Evolutionary conservation across 2,888 invertebrate genomes (phyloP).

Genomic region (Drosophila subquinaria): DNA sequence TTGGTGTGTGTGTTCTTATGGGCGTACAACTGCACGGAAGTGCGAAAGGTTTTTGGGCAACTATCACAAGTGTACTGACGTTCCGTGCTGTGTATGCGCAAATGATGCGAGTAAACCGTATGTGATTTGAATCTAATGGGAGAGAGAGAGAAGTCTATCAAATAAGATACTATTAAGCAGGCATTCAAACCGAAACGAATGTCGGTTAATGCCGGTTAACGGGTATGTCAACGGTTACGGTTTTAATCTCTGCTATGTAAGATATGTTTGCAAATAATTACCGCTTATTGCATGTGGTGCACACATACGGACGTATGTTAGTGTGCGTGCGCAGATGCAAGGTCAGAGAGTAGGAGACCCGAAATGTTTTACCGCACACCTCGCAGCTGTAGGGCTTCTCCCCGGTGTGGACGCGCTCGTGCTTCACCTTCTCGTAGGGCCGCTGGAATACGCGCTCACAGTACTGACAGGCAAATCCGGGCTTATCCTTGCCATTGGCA

Average conservation of each 20-base stretch:
- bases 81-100: constrained; percentile 91
- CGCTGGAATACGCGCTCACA: constrained; percentile 90
- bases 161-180: neutral
- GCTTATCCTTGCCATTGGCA: constrained; percentile 40
- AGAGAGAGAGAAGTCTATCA: neutral
- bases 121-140: constrained; percentile 90
- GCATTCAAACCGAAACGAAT: no score
- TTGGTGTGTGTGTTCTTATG: constrained; percentile 93
- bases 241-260: no score
- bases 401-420: constrained; percentile 93
- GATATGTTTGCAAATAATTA: constrained; percentile 40
- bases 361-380: constrained; percentile 92
- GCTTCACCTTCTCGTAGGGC: constrained; percentile 93
- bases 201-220: no score
- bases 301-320: constrained; percentile 91
- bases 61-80: constrained; percentile 91
- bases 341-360: constrained; percentile 92
- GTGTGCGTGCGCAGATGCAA: constrained; percentile 93
- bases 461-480: constrained; percentile 89
- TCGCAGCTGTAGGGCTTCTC: constrained; percentile 93
- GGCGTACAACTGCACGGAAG: constrained; percentile 91
- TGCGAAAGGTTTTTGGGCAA: constrained; percentile 93
- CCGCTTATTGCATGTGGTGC: constrained; percentile 89
- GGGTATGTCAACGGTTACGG: no score
- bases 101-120: constrained; percentile 92